Percentiles rank a stretch among this genome's conserved stretches.
Evolutionary conservation across 2,888 invertebrate genomes (phyloP).

Genomic region (Agrochola litura): DNA sequence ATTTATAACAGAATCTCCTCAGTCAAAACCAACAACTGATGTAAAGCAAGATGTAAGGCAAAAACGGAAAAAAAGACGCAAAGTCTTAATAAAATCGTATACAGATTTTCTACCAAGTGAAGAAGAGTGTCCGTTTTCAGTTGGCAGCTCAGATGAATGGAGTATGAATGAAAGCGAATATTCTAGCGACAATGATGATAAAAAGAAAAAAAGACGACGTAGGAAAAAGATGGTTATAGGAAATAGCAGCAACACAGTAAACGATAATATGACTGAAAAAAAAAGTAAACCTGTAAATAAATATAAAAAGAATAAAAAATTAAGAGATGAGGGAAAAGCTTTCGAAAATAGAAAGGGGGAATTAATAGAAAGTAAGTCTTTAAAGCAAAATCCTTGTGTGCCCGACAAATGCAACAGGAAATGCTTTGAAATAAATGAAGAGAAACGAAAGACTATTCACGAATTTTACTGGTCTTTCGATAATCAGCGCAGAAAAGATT

Average conservation of each 20-base stretch:
- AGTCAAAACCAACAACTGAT: conserved; percentile 19
- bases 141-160: conserved; percentile 16
- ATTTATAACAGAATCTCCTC: conserved; percentile 21
- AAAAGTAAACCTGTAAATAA: conserved; percentile 26
- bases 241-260: conserved; percentile 16
- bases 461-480: conserved; percentile 27
- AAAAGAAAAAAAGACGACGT: conserved; percentile 22
- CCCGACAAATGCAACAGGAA: conserved; percentile 16
- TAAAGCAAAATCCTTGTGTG: conserved; percentile 17
- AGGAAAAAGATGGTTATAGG: conserved; percentile 20
- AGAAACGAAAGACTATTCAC: conserved; percentile 14
- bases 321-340: conserved; percentile 19
- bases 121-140: conserved; percentile 22
- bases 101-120: conserved; percentile 16
- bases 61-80: conserved; percentile 19
- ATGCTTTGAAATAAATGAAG: conserved; percentile 23
- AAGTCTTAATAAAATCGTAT: conserved; percentile 15
- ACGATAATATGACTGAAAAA: conserved; percentile 15
- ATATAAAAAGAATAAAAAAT: conserved; percentile 22
- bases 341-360: conserved; percentile 20
- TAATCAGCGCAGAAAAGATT: conserved; percentile 28
- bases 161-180: conserved; percentile 19
- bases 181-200: conserved; percentile 17
- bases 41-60: conserved; percentile 21
- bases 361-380: conserved; percentile 20